Base-by-base conservation (phyloP, 2,888 invertebrate species). In the Drosophila eohydei region DNA sequence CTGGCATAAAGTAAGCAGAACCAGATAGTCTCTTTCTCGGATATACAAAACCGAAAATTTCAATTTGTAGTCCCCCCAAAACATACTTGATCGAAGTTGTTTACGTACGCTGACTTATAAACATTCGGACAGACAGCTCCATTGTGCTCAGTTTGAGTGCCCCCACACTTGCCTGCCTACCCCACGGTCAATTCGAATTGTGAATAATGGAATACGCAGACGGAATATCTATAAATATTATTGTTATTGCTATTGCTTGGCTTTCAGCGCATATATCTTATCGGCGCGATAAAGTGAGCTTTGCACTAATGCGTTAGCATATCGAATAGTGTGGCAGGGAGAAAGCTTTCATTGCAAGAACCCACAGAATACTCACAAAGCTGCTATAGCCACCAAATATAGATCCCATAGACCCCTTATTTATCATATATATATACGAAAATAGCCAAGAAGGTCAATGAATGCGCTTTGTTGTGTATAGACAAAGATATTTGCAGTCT, bases 231-330 rank as follows among this genome's bases (percentile, higher is more conserved):
- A 44, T 34, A 57, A 46, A 46, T 43, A 50, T 21, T 12, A 54
- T 54, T 54, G 54, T 38, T 40, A 57, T 57, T 43, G 28, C 16
- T 52, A 40, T 67, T 50, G 30, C 21, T 56, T 36, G 21, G 16
- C 9, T 46, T 51, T 51, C 9, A 51, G 7, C 26, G 46, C 11
- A 32, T 50, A 16, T 60, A 71, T 77, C 78, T 74, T 60, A 74
- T 74, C 78, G 43, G 11, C 3, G 38, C 43, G 63, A 62, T 65
- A 62, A 51, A 38, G 30, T 14, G 16, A 40, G 41, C 34, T 48
- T 41, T 41, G 56, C 50, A 46, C 6, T 44, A 51, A 14, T 46
- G 26, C 50, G 5, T 60, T 34, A n/a, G 50, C 34, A 46, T 43
- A 46, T 40, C 46, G 26, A 32, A 60, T 51, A 51, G 21, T n/a